Evolutionary conservation across 1,140 invertebrate genomes (phyloP).

Genomic region (Cephus cinctus): DNA sequence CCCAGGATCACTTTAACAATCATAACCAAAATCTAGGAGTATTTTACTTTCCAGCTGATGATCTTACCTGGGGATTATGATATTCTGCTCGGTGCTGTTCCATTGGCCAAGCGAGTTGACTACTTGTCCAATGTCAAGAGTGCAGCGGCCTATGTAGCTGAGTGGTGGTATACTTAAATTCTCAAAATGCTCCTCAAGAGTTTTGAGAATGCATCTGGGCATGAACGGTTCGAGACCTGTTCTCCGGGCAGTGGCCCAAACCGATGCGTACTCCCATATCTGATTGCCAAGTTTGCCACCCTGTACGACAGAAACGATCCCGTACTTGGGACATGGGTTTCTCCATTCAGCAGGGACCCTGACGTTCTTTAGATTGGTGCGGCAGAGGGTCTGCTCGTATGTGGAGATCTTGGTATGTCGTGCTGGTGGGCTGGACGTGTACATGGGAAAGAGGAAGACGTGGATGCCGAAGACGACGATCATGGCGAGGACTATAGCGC

Average conservation of each 20-base stretch:
- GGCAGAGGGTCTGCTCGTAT: conserved; percentile 60
- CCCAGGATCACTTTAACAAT: background rate
- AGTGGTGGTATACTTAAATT: conserved; percentile 60
- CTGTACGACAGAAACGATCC: conserved; percentile 60
- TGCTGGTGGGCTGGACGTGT: conserved; percentile 49
- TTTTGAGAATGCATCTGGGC: conserved; percentile 59
- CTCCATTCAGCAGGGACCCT: conserved; percentile 40
- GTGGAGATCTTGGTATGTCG: conserved; percentile 48
- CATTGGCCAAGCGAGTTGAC: conserved; percentile 58
- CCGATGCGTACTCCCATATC: conserved; percentile 66
- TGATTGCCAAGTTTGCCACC: conserved; percentile 65
- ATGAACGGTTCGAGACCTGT: conserved; percentile 63
- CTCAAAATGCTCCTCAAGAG: conserved; percentile 59
- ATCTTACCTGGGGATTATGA: conserved; percentile 57
- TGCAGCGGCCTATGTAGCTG: conserved; percentile 60
- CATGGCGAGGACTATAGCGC: conserved; percentile 60
- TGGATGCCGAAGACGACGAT: conserved; percentile 62
- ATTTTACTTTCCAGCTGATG: background rate
- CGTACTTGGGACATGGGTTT: conserved; percentile 55
- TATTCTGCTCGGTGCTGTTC: conserved; percentile 62
- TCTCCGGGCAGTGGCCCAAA: conserved; percentile 60
- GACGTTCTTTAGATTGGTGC: conserved; percentile 50
- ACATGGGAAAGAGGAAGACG: conserved; percentile 64
- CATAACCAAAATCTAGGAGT: background rate
- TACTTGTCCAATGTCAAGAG: conserved; percentile 50